These are phyloP conservation scores for Catotricha subobsoleta DNA, from an alignment of 2,888 invertebrate genomes.

Conservation along the genomic window DNA sequence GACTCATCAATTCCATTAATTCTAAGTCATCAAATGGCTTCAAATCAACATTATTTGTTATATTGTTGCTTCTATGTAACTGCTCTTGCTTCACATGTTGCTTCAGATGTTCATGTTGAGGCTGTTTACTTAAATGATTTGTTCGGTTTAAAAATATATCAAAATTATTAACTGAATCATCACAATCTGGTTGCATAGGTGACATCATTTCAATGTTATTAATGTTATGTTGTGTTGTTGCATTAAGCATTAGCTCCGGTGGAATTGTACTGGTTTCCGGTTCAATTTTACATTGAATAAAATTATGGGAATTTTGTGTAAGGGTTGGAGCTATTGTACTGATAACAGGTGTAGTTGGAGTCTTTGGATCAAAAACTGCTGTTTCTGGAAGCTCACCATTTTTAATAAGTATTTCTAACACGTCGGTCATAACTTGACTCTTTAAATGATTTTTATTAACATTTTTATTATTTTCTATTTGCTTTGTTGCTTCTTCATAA, in stretches of 20 bases:
- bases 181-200: slow-evolving; percentile 10
- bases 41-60: slow-evolving; percentile 13
- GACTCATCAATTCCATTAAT: slow-evolving; percentile 27
- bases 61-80: neutral
- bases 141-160: slow-evolving; percentile 25
- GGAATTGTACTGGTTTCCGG: slow-evolving; percentile 1
- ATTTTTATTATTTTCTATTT: slow-evolving; percentile 26
- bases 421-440: slow-evolving; percentile 41
- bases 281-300: too few relatives aligned
- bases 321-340: neutral
- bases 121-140: slow-evolving; percentile 16
- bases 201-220: slow-evolving; percentile 13
- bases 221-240: slow-evolving; percentile 17
- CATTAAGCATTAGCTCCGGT: neutral
- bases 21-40: slow-evolving; percentile 29
- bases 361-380: slow-evolving; percentile 37
- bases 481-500: slow-evolving; percentile 52
- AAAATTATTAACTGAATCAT: slow-evolving; percentile 24
- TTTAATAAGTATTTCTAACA: slow-evolving; percentile 81
- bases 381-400: slow-evolving; percentile 84
- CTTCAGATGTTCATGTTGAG: neutral
- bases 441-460: slow-evolving; percentile 17
- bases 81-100: neutral
- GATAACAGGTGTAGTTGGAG: slow-evolving; percentile 27
- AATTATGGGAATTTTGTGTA: too few relatives aligned